Base-by-base conservation (phyloP, 2,797 vertebrate genomes). In the Ptychobarbus kaznakovi region DNA sequence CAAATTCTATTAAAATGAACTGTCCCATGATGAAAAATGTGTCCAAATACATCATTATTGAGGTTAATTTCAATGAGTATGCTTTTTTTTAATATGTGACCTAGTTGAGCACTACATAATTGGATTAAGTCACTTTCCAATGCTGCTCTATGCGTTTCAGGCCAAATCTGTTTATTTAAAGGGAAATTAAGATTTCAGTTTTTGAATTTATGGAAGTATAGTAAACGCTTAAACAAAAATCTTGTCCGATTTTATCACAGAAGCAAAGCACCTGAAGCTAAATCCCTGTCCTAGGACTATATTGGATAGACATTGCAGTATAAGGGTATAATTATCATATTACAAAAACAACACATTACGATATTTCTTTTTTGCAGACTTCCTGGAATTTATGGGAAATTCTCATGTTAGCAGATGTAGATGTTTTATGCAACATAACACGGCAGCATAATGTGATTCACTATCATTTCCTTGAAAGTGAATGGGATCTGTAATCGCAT, bases 141-240 rank as follows among this genome's bases (percentile, higher is more conserved):
- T 53, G 46, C 88, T 84, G 85, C 16, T 87, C 44, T 87, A 72
- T 88, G 87, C 53, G 53, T 46, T 83, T 73, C 42, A 90, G 86
- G 82, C 82, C 86, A 65, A 32, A 20, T 11, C 2, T n/a, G 35
- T 65, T 46, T 40, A 25, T 63, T 42, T 63, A 44, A 25, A 44
- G 25, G 2, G 10, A 46, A 42, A 20, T 0, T 65, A 63, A 79
- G 2, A 46, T 20, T 16, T 5, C 11, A n/a, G 20, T 25, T 16
- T 35, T 35, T 61, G 7, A 44, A 3, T 79, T 65, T 7, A 79
- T 65, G 10, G 10, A 42, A 65, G 42, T 28, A 63, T 12, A 25
- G 15, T 7, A 65, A 1, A 10, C 20, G 58, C n/a, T 42, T 79
- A 79, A 63, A 46, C 25, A 4, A n/a, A 61, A 40, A 44, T 44